phyloP scores from a whole-genome alignment of 2,113 vertebrate genomes.

The Hemicordylus capensis region DNA sequence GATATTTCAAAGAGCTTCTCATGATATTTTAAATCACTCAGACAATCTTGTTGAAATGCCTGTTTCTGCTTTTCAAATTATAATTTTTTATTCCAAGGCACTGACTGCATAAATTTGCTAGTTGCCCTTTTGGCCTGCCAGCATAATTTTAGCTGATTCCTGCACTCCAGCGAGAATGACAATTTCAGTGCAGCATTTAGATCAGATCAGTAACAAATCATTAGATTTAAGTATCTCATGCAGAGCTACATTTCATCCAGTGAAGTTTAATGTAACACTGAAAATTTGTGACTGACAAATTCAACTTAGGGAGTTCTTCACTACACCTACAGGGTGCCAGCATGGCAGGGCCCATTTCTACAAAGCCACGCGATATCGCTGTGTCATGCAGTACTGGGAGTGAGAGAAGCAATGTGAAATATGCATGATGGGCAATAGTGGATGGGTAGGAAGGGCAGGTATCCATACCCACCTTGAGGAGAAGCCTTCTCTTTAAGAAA shows the following conservation, averaged over 20 bases:
- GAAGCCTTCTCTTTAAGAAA: background rate
- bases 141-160: background rate
- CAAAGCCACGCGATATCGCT: background rate
- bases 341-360: background rate
- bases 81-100: background rate
- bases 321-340: background rate
- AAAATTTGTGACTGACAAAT: background rate
- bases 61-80: no score
- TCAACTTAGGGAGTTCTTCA: background rate
- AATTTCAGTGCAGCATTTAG: background rate
- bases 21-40: no score
- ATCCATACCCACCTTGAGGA: background rate
- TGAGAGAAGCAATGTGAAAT: background rate
- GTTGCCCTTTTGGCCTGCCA: background rate
- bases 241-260: background rate
- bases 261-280: background rate
- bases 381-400: background rate
- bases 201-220: background rate
- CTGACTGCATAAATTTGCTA: background rate
- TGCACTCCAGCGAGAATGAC: accelerated
- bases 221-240: background rate
- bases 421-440: background rate
- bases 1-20: background rate
- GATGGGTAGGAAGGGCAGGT: background rate
- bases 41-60: no score